Evolutionary conservation across 2,797 vertebrate genomes (phyloP).

Genomic region (Coendou prehensilis): DNA sequence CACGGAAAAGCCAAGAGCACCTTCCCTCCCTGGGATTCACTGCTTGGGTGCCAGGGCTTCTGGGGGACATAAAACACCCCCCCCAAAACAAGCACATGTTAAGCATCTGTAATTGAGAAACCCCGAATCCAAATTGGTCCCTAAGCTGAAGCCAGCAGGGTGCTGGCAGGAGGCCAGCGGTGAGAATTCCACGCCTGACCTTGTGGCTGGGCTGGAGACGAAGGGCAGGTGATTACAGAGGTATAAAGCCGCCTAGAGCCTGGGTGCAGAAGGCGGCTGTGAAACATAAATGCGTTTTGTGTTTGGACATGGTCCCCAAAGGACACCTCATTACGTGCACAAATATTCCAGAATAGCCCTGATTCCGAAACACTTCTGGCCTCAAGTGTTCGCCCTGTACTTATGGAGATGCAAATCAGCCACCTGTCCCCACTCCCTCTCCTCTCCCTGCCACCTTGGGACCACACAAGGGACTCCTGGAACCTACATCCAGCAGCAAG

Average conservation of each 20-base stretch:
- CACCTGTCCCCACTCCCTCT: not conserved
- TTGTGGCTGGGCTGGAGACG: too few relatives aligned
- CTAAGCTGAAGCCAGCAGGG: too few relatives aligned
- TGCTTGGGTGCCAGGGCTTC: not conserved
- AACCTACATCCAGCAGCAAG: not conserved
- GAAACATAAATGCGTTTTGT: not conserved
- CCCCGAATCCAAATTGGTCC: not conserved
- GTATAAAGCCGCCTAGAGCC: not conserved
- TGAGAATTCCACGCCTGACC: too few relatives aligned
- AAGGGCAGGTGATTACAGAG: too few relatives aligned
- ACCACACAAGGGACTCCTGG: not conserved
- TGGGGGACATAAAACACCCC: not conserved
- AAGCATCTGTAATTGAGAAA: not conserved
- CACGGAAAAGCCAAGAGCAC: too few relatives aligned
- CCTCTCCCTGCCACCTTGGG: not conserved
- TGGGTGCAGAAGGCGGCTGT: not conserved
- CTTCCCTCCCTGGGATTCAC: too few relatives aligned
- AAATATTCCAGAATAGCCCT: not conserved
- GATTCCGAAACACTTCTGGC: not conserved
- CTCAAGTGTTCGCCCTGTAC: not conserved
- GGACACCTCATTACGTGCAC: not conserved
- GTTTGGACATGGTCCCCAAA: not conserved
- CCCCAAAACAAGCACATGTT: not conserved
- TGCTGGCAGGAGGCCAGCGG: not conserved
- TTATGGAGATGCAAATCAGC: not conserved